These are phyloP conservation scores for Platycnemis pennipes DNA, from an alignment of 2,888 invertebrate species.

Conservation along the genomic window DNA sequence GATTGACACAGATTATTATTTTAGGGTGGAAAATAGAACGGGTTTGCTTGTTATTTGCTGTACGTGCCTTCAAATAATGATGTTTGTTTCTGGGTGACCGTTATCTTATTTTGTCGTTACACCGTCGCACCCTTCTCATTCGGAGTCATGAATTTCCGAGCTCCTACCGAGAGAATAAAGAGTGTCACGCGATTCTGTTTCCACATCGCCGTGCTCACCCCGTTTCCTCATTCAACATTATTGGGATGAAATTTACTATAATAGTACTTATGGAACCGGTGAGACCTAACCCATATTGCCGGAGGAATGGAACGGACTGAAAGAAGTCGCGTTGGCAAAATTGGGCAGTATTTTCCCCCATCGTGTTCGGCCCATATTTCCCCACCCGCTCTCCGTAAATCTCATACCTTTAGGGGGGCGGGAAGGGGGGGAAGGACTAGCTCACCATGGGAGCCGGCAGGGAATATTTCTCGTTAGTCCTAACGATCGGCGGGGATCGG, in stretches of 20 bases:
- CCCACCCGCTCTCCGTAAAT: neutral
- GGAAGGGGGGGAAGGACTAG: neutral
- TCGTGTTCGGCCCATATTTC: neutral
- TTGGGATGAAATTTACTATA: neutral
- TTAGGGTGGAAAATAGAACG: too few species aligned
- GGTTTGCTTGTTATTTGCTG: too few species aligned
- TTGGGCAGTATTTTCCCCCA: neutral
- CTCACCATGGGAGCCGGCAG: neutral
- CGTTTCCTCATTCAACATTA: neutral
- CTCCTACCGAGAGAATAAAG: too few species aligned
- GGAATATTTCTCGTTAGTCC: conserved; percentile 38
- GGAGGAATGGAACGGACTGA: neutral
- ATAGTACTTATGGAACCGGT: neutral
- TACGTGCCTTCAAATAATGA: too few species aligned
- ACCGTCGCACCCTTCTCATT: too few species aligned
- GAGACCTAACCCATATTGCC: neutral
- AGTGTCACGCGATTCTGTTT: neutral
- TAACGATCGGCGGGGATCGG: neutral
- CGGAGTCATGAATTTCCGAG: too few species aligned
- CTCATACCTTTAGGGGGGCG: neutral
- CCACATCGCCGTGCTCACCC: neutral
- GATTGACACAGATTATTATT: too few species aligned
- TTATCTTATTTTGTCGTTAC: too few species aligned
- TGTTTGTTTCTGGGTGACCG: too few species aligned
- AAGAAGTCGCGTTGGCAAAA: neutral